Evolutionary conservation across 1,140 invertebrate genomes (phyloP).

Genomic region (Drosophila quadrilineata): DNA sequence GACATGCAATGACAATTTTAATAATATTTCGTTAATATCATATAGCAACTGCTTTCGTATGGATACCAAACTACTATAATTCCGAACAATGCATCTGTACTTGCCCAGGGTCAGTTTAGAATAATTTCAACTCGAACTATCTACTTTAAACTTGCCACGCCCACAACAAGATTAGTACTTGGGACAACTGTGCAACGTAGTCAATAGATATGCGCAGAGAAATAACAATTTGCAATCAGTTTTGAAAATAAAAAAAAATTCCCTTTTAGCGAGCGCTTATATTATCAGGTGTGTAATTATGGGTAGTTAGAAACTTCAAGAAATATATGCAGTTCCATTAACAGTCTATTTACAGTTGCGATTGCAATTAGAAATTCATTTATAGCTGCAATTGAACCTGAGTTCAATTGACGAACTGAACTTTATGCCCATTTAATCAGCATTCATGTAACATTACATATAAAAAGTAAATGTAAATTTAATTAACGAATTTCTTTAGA

Average conservation of each 20-base stretch:
- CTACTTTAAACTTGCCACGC: constrained; percentile 5
- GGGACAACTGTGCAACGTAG: neutral
- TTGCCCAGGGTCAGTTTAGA: constrained; percentile 60
- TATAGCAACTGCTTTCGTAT: too few relatives aligned
- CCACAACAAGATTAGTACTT: neutral
- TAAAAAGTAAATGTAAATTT: too few relatives aligned
- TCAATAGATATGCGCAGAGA: neutral
- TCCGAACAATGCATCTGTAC: constrained; percentile 47
- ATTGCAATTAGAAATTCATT: neutral
- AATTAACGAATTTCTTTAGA: too few relatives aligned
- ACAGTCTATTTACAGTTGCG: neutral
- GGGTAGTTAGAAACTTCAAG: neutral
- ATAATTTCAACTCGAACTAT: neutral
- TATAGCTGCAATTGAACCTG: neutral
- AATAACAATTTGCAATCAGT: neutral
- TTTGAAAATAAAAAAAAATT: too few relatives aligned
- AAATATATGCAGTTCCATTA: constrained; percentile 2
- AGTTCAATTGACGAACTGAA: too few relatives aligned
- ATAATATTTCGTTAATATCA: too few relatives aligned
- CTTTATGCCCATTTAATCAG: too few relatives aligned
- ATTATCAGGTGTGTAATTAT: neutral
- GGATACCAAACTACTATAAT: too few relatives aligned
- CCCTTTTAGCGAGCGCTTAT: neutral
- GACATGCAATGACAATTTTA: too few relatives aligned
- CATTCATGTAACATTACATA: too few relatives aligned